Base-by-base conservation (phyloP, 2,113 vertebrate genomes). In the Tautogolabrus adspersus region DNA sequence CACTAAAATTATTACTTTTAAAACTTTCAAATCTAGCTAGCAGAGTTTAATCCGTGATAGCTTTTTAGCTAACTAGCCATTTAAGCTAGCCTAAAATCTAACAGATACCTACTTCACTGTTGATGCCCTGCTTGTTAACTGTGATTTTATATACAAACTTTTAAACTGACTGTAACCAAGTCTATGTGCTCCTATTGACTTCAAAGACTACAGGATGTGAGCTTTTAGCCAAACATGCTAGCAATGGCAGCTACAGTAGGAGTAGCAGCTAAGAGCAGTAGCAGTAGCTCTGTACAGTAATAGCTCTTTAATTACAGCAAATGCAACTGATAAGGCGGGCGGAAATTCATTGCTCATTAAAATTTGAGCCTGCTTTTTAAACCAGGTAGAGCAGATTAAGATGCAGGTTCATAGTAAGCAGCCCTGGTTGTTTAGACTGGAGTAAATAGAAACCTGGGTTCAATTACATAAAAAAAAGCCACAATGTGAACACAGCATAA, bases 401-500 rank as follows among this genome's bases (percentile, higher is more conserved):
- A 0, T 26, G 46, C 46, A 72, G 26, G 7, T 1, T 23, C 8
- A 38, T 15, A 40, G 37, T 55, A 49, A 19, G 16, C 47, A 18
- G 18, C 18, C 16, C 18, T 19, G 18, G 47, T 15, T 6, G 16
- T 3, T 55, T 12, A 18, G 2, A 40, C 1, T 16, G 2, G 47
- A 15, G 23, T 8, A 0, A 55, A 75, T 44, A 9, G 60, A 70
- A 49, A 44, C 18, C 11, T 10, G 40, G 23, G 47, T 58, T 44
- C 1, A 18, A 6, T 44, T 23, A 21, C 2, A 7, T 52, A 26
- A 34, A 34, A 34, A 34, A 34, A 75, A 77, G 74, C 79, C 87
- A 87, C 77, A 83, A 87, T 77, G 77, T 84, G 71, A 86, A 88
- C n/a, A 72, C 78, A 86, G 83, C 72, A 40, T 30, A 1, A 55